Conservation (phyloP, 2,113 vertebrate species). For the Hemiprocne comata region DNA sequence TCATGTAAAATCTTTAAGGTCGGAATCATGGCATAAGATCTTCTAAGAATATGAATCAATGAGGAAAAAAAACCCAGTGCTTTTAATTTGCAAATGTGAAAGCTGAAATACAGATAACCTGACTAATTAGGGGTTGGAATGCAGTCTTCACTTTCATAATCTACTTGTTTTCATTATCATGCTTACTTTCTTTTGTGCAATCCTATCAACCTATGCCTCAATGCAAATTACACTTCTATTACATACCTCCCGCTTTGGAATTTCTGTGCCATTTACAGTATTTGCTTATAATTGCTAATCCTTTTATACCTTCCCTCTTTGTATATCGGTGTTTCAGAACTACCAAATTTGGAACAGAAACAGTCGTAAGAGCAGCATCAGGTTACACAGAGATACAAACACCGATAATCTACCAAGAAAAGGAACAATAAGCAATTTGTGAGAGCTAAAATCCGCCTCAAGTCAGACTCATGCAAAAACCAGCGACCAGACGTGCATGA, state of each 20-base stretch:
- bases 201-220: not conserved
- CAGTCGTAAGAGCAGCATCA: not conserved
- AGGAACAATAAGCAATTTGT: not conserved
- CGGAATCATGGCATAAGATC: not conserved
- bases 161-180: slow-evolving; percentile 45
- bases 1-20: slow-evolving; percentile 31
- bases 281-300: not conserved
- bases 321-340: not conserved
- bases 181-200: slow-evolving; percentile 7
- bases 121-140: slow-evolving; percentile 34
- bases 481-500: rapidly evolving
- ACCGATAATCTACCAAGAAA: not conserved
- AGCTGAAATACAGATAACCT: slow-evolving; percentile 31
- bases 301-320: not conserved
- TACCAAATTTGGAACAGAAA: not conserved
- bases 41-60: not conserved
- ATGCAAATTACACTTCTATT: slow-evolving; percentile 11
- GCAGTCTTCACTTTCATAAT: slow-evolving; percentile 28
- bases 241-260: not conserved
- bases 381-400: not conserved
- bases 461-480: not conserved
- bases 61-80: not conserved
- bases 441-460: not conserved
- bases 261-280: not conserved
- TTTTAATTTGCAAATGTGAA: not conserved